Evolutionary conservation across 2,113 vertebrate genomes (phyloP).

Genomic region (Nerophis ophidion): DNA sequence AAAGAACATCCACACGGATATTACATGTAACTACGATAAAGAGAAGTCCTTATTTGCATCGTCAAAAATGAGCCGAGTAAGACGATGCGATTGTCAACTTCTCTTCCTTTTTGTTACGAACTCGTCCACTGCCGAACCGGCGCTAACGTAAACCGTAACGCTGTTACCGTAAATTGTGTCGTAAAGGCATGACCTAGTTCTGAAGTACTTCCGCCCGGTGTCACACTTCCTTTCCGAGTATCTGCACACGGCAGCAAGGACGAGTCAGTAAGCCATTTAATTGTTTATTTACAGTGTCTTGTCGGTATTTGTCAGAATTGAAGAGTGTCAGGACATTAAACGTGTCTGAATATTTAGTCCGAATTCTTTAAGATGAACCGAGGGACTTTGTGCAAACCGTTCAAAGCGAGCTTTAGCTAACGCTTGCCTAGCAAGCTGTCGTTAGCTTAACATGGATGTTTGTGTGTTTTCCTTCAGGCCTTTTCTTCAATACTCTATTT

Average conservation of each 20-base stretch:
- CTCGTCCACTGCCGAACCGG: slow-evolving; percentile 35
- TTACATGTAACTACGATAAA: neutral
- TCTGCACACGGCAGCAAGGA: slow-evolving; percentile 17
- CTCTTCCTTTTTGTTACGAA: slow-evolving; percentile 32
- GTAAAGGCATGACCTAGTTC: neutral
- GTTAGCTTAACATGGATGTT: slow-evolving; percentile 11
- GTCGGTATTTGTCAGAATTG: neutral
- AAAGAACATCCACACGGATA: neutral
- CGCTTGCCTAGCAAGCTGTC: slow-evolving; percentile 7
- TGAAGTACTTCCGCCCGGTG: slow-evolving; percentile 28
- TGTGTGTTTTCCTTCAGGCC: neutral
- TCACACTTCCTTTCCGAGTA: slow-evolving; percentile 32
- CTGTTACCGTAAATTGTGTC: neutral
- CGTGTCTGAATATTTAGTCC: neutral
- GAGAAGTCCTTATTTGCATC: neutral
- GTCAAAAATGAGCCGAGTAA: neutral
- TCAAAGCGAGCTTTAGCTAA: slow-evolving; percentile 16
- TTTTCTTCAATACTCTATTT: neutral
- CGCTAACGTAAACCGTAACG: slow-evolving; percentile 24
- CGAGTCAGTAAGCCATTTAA: slow-evolving; percentile 21
- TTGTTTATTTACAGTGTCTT: neutral
- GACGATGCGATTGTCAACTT: slow-evolving; percentile 13
- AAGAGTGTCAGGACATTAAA: neutral
- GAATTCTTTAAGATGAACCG: neutral
- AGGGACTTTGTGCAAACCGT: slow-evolving; percentile 43